Base-by-base conservation (phyloP, 2,888 invertebrate genomes). In the Zaprionus bogoriensis region DNA sequence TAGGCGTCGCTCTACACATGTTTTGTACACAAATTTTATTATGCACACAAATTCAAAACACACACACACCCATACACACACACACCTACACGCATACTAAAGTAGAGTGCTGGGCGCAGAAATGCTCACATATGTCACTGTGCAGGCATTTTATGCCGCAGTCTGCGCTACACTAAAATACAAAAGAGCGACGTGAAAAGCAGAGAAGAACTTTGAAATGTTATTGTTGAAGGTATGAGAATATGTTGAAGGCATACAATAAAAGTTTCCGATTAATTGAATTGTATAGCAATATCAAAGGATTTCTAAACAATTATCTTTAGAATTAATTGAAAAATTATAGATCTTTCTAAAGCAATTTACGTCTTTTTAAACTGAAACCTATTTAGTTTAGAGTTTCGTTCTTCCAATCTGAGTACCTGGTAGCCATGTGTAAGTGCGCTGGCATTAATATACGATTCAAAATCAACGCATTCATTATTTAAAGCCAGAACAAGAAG, bases 381-480 rank as follows among this genome's bases (percentile, higher is more conserved):
- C n/a, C n/a, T 3, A 2, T 27, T 4, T 27, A 27, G 27, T 27
- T 27, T 27, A 27, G 9, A 6, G 2, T 6, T 27, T 27, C 0
- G 1, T 12, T 27, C 39, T 41, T 22, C 2, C 20, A 19, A 10
- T 7, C 19, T 38, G 20, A 17, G 14, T n/a, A 36, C 14, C 36
- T 46, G 32, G 59, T 53, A 54, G 45, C 14, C 20, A 25, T 47
- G 83, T 82, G 80, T 82, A 64, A 54, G 60, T 44, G 45, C 47
- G 46, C 42, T 50, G 53, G 67, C 69, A 72, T 77, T 77, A 77
- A 83, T 80, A 70, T 75, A 64, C 73, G 77, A 77, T 80, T 86
- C 67, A 65, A 67, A 86, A 78, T 80, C 77, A 87, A 78, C 81
- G 77, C 74, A 84, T 86, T 78, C 78, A 86, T 87, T 87, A 87